Evolutionary conservation across 2,888 invertebrate species (phyloP).

Genomic region (Pterobdella sp.): DNA sequence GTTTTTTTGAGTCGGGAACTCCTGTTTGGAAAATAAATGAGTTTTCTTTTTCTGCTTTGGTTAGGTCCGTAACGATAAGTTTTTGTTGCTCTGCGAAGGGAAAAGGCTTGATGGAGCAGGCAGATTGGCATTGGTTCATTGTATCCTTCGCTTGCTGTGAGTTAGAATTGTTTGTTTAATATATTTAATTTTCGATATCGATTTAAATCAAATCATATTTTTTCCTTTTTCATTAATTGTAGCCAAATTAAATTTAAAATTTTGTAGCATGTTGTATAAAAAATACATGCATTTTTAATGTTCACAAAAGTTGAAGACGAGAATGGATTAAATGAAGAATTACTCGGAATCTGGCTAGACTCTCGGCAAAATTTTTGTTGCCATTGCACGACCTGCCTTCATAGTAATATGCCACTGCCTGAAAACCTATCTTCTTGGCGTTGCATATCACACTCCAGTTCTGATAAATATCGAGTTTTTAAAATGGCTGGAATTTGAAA

Average conservation of each 20-base stretch:
- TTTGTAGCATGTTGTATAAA: no score
- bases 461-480: conserved; percentile 50
- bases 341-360: conserved; percentile 71
- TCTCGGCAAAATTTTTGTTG: conserved; percentile 74
- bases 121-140: conserved; percentile 7
- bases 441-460: conserved; percentile 9
- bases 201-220: not conserved
- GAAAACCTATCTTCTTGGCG: conserved; percentile 56
- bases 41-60: conserved; percentile 84
- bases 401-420: conserved; percentile 79
- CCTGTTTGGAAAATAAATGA: conserved; percentile 96
- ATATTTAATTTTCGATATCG: no score
- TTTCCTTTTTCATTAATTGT: not conserved
- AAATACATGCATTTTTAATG: no score
- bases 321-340: not conserved
- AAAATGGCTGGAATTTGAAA: not conserved
- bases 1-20: conserved; percentile 43
- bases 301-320: no score
- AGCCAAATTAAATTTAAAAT: not conserved
- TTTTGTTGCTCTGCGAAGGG: conserved; percentile 19
- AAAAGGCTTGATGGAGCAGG: conserved; percentile 15
- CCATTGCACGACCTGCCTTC: conserved; percentile 74
- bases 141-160: conserved; percentile 22
- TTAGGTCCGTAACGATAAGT: conserved; percentile 40
- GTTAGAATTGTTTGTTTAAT: no score